Conservation (phyloP, 2,797 vertebrate genomes). For the Etheostoma perlongum region DNA sequence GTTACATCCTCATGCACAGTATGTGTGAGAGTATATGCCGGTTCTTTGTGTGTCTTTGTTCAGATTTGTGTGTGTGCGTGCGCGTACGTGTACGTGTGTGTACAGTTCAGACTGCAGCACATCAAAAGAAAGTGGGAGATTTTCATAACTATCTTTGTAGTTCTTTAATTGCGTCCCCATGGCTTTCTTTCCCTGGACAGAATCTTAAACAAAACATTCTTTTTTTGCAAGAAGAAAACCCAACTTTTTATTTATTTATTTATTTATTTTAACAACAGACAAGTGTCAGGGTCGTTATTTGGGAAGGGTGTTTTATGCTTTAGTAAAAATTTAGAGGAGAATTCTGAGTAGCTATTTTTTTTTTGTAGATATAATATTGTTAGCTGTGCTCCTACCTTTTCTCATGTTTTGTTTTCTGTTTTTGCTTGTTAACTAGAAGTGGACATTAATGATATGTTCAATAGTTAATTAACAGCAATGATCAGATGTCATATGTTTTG, state of each 20-base stretch:
- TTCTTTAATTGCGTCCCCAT: constrained; percentile 90
- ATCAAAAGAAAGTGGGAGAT: constrained; percentile 88
- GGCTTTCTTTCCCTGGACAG: constrained; percentile 88
- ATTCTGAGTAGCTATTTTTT: constrained; percentile 33
- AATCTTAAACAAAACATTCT: constrained; percentile 87
- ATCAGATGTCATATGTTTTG: constrained; percentile 12
- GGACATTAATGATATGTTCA: constrained; percentile 15
- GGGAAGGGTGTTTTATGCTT: constrained; percentile 44
- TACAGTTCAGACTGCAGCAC: constrained; percentile 81
- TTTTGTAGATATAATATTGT: constrained; percentile 20
- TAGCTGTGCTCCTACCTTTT: constrained; percentile 7
- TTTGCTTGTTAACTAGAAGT: constrained; percentile 5
- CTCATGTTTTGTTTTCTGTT: background rate
- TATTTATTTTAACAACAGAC: constrained; percentile 71
- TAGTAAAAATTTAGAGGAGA: constrained; percentile 50
- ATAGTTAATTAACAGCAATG: constrained; percentile 7
- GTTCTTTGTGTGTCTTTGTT: constrained; percentile 60
- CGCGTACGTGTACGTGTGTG: constrained; percentile 56
- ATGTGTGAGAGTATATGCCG: constrained; percentile 45
- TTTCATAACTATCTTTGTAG: constrained; percentile 90
- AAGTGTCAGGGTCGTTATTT: constrained; percentile 77
- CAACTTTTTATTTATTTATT: constrained; percentile 65
- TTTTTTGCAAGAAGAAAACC: constrained; percentile 78
- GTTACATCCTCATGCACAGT: constrained; percentile 36
- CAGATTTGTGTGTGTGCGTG: constrained; percentile 39